Percentiles rank a stretch among this genome's conserved stretches.
phyloP scores from a whole-genome alignment of 2,888 invertebrate genomes.

The Coenonympha glycerion region DNA sequence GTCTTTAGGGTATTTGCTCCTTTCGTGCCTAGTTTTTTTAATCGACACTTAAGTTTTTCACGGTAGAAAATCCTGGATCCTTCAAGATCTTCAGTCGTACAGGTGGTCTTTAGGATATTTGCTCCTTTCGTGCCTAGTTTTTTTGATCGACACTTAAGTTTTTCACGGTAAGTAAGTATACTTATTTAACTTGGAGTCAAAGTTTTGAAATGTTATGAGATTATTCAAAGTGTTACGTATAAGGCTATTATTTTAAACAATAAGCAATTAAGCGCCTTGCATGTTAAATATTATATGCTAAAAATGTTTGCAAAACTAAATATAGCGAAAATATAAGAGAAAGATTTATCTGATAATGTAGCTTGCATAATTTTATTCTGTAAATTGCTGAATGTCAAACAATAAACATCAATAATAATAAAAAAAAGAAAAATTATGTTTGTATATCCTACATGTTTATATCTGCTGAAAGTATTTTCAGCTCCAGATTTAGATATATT shows the following conservation, averaged over 20 bases:
- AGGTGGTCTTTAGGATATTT: slow-evolving; percentile 12
- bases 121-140: slow-evolving; percentile 1
- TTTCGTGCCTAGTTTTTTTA: slow-evolving; percentile 4
- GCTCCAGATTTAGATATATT: too few relatives aligned
- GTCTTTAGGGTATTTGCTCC: slow-evolving; percentile 4
- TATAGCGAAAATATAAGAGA: too few relatives aligned
- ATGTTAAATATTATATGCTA: neutral
- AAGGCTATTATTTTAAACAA: neutral
- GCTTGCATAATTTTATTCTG: too few relatives aligned
- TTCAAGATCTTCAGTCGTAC: slow-evolving; percentile 9
- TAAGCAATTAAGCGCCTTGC: neutral
- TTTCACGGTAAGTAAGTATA: too few relatives aligned
- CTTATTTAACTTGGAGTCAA: too few relatives aligned
- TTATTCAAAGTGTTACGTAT: neutral
- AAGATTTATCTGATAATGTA: too few relatives aligned
- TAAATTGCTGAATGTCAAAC: too few relatives aligned
- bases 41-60: neutral
- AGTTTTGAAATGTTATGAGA: too few relatives aligned
- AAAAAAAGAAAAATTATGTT: too few relatives aligned
- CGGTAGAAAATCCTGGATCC: slow-evolving; percentile 20
- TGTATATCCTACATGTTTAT: neutral
- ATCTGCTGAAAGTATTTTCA: neutral
- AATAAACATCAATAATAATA: too few relatives aligned
- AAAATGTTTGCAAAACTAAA: too few relatives aligned
- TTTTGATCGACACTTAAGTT: neutral